Conservation (phyloP, 2,888 invertebrate genomes). For the Schrankia costaestrigalis region DNA sequence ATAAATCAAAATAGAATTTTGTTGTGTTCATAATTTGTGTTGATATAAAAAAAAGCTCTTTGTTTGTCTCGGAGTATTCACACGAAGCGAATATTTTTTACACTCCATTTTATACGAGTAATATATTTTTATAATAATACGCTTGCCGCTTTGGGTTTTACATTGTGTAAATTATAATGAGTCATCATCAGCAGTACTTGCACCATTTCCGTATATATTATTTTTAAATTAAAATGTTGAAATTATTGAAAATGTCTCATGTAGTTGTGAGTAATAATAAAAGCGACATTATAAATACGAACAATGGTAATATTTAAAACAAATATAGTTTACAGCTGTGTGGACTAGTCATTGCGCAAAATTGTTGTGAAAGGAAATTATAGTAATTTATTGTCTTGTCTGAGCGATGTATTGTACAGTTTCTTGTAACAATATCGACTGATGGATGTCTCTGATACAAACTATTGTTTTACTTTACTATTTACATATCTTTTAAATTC, state of each 20-base stretch:
- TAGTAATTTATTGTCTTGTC: slow-evolving; percentile 58
- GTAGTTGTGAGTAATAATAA: slow-evolving; percentile 14
- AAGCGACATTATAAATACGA: slow-evolving; percentile 23
- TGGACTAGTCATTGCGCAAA: slow-evolving; percentile 45
- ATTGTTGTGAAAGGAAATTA: slow-evolving; percentile 63
- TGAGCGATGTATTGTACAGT: slow-evolving; percentile 39
- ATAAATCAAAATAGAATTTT: slow-evolving; percentile 37
- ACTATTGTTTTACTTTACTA: slow-evolving; percentile 7
- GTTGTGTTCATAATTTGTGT: slow-evolving; percentile 31
- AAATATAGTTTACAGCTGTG: slow-evolving; percentile 35
- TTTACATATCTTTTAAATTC: neutral
- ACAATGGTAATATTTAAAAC: slow-evolving; percentile 39
- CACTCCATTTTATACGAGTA: slow-evolving; percentile 27
- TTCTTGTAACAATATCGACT: slow-evolving; percentile 27
- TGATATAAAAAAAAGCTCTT: slow-evolving; percentile 30
- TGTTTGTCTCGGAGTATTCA: slow-evolving; percentile 33
- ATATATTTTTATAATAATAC: slow-evolving; percentile 31
- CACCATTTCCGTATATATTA: too few species aligned
- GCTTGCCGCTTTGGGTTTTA: slow-evolving; percentile 27
- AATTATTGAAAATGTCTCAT: too few species aligned
- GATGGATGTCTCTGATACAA: slow-evolving; percentile 28
- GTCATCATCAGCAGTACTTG: slow-evolving; percentile 17
- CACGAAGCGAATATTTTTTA: slow-evolving; percentile 30
- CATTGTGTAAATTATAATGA: slow-evolving; percentile 18
- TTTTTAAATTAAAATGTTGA: too few species aligned